These are phyloP conservation scores for Nyctibius bracteatus DNA, from an alignment of 2,113 vertebrate species.

Conservation along the genomic window DNA sequence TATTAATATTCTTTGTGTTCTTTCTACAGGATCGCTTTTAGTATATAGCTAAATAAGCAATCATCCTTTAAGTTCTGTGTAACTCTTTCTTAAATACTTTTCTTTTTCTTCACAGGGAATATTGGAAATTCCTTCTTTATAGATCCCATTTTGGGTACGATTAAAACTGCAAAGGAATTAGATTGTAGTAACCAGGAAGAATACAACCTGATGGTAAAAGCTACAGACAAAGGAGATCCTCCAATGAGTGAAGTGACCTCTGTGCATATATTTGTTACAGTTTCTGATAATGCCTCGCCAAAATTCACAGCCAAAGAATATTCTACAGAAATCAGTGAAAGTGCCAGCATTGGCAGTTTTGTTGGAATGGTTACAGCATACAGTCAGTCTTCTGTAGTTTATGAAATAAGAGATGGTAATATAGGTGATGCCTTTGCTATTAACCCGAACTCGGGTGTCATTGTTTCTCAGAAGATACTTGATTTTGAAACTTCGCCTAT, in stretches of 20 bases:
- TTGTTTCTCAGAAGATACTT: conserved; percentile 83
- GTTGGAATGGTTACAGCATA: conserved; percentile 84
- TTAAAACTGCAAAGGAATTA: conserved; percentile 89
- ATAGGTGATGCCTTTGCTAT: conserved; percentile 82
- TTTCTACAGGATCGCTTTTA: not conserved
- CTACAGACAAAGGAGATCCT: conserved; percentile 84
- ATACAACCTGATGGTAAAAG: conserved; percentile 89
- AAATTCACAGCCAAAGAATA: conserved; percentile 87
- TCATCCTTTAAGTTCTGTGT: not conserved
- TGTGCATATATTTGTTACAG: conserved; percentile 83
- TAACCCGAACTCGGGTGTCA: conserved; percentile 93
- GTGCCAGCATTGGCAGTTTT: conserved; percentile 79
- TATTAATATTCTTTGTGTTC: not conserved
- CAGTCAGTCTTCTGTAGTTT: conserved; percentile 92
- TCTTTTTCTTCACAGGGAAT: conserved; percentile 80
- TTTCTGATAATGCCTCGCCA: conserved; percentile 92
- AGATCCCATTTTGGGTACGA: conserved; percentile 86
- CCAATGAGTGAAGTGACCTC: conserved; percentile 83
- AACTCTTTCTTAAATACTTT: not conserved
- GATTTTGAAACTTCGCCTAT: conserved; percentile 86
- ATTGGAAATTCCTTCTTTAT: conserved; percentile 91
- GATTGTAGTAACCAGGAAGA: conserved; percentile 83
- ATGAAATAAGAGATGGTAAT: conserved; percentile 93
- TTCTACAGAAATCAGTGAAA: conserved; percentile 89
- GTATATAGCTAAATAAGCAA: not conserved